Base-by-base conservation (phyloP, 2,113 vertebrate genomes). In the Tachuris rubrigastra region DNA sequence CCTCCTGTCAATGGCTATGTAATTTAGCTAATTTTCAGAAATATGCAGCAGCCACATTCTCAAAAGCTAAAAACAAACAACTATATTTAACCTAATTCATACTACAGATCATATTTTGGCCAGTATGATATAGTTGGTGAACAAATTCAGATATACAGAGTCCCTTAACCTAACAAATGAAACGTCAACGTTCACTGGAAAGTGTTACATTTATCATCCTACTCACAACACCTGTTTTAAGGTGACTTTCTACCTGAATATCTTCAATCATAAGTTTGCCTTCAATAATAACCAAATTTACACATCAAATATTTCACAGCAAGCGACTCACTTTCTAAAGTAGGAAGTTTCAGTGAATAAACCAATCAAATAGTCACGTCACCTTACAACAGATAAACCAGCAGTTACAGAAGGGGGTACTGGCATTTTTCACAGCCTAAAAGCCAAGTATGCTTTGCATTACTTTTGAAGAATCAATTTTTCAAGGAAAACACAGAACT, bases 381-480 rank as follows among this genome's bases (percentile, higher is more conserved):
- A 99, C 99, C 99, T 99, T 99, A 98, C 98, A 99, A 99, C 99
- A 99, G 98, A 98, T 98, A 98, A 98, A 97, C 98, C 97, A 97
- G 89, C 95, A 92, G 87, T 97, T 97, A 97, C 96, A 96, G 96
- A 92, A 89, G 56, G 75, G 85, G 75, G 75, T 65, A 89, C 79
- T 63, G 95, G 93, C 86, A 95, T 97, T 97, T 96, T 97, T 97
- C 97, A 97, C 97, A 97, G 97, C 98, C 98, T 98, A 97, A 94
- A 98, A 98, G 94, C 98, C 97, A 98, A 97, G 96, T 97, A 82
- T 97, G 97, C 96, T 98, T 97, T 98, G 91, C 96, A 97, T 98
- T 97, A 97, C 97, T 97, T 97, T 97, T 95, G 93, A 98, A 98
- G 94, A 97, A 98, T 97, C 97, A 80, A 85, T 75, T 96, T 97